Evolutionary conservation across 2,113 vertebrate species (phyloP).

Genomic region (Panthera uncia): DNA sequence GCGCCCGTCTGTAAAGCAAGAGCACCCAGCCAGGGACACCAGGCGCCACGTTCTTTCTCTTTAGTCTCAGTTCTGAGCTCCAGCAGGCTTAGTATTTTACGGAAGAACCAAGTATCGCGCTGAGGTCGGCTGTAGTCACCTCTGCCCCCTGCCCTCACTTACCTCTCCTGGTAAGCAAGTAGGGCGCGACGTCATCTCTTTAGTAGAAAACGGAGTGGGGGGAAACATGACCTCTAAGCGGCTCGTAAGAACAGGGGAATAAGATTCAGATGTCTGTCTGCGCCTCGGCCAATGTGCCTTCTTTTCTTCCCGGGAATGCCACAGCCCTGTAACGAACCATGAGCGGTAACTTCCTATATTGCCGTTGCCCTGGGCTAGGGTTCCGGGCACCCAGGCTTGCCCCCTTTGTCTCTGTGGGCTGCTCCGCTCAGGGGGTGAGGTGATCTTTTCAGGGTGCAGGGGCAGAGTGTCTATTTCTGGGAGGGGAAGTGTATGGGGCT

Average conservation of each 20-base stretch:
- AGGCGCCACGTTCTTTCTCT: background rate
- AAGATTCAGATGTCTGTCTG: background rate
- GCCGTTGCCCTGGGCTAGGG: background rate
- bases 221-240: background rate
- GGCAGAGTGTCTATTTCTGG: background rate
- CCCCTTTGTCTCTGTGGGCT: background rate
- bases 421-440: background rate
- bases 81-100: background rate
- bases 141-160: background rate
- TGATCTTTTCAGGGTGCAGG: background rate
- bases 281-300: background rate
- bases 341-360: background rate
- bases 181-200: background rate
- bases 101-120: background rate
- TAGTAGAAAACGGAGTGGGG: background rate
- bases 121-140: background rate
- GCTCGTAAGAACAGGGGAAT: background rate
- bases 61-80: background rate
- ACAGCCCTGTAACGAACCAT: background rate
- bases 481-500: background rate
- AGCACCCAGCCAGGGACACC: background rate
- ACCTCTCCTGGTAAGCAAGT: background rate
- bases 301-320: background rate
- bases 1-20: background rate
- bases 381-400: fast-evolving